A percentile compares a stretch with the other conserved stretches of the same genome.
Evolutionary conservation across 2,888 invertebrate species (phyloP).

Genomic region (Zygogramma bicolorata): DNA sequence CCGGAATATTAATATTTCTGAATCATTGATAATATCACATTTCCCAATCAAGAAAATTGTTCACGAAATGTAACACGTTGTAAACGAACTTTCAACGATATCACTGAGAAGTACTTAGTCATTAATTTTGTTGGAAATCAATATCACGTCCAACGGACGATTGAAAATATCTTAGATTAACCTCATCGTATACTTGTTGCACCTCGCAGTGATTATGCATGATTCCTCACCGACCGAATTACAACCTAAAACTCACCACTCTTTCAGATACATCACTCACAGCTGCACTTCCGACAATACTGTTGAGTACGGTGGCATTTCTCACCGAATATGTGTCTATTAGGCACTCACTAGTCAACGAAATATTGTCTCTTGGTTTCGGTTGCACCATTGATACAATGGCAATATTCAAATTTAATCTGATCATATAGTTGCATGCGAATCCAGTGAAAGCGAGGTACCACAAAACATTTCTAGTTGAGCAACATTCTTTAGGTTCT

Average conservation of each 20-base stretch:
- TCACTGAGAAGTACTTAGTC: too few relatives aligned
- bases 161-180: too few relatives aligned
- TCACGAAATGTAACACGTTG: too few relatives aligned
- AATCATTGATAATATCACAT: too few relatives aligned
- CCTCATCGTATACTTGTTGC: too few relatives aligned
- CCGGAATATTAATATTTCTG: too few relatives aligned
- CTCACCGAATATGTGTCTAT: not conserved
- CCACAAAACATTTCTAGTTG: slow-evolving; percentile 70
- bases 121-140: too few relatives aligned
- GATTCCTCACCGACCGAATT: not conserved
- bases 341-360: slow-evolving; percentile 54
- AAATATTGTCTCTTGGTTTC: slow-evolving; percentile 52
- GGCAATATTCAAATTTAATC: slow-evolving; percentile 76
- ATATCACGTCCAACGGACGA: too few relatives aligned
- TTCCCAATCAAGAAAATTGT: too few relatives aligned
- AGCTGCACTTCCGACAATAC: not conserved
- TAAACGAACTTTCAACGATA: too few relatives aligned
- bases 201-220: too few relatives aligned
- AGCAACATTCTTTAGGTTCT: slow-evolving; percentile 54
- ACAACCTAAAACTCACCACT: not conserved
- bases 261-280: not conserved
- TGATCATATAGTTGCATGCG: slow-evolving; percentile 77
- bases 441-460: slow-evolving; percentile 75
- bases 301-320: not conserved
- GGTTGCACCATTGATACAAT: slow-evolving; percentile 75